Evolutionary conservation across 2,113 vertebrate species (phyloP).

Genomic region (Brachypodius melanocephalos): DNA sequence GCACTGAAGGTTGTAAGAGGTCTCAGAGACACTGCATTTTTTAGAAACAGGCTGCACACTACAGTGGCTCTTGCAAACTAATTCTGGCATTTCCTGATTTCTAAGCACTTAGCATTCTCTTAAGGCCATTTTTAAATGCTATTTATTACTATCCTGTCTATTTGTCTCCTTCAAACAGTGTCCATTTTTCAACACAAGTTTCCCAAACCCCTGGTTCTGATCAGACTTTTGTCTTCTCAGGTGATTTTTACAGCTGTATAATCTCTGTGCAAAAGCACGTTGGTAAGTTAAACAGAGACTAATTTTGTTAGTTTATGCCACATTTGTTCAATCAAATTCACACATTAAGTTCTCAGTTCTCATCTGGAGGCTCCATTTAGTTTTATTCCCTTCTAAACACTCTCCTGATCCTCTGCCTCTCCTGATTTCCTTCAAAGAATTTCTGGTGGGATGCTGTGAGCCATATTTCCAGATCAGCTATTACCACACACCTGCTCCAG

Average conservation of each 20-base stretch:
- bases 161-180: not conserved
- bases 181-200: not conserved
- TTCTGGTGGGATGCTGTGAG: not conserved
- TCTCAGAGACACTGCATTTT: not conserved
- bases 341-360: not conserved
- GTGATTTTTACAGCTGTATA: not conserved
- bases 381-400: not conserved
- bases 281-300: not conserved
- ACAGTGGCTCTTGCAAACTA: not conserved
- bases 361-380: not conserved
- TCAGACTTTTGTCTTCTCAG: not conserved
- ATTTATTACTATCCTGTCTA: not conserved
- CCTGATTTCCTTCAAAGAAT: not conserved
- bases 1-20: not conserved
- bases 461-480: accelerated
- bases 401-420: not conserved
- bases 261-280: not conserved
- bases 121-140: constrained; percentile 14
- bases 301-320: not conserved
- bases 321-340: not conserved
- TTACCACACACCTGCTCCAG: not conserved
- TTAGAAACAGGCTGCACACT: not conserved
- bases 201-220: not conserved
- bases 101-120: constrained; percentile 15
- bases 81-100: constrained; percentile 40